Percentiles rank a stretch among this genome's conserved stretches.
Conservation (phyloP, 2,113 vertebrate genomes). For the Pyxicephalus adspersus region DNA sequence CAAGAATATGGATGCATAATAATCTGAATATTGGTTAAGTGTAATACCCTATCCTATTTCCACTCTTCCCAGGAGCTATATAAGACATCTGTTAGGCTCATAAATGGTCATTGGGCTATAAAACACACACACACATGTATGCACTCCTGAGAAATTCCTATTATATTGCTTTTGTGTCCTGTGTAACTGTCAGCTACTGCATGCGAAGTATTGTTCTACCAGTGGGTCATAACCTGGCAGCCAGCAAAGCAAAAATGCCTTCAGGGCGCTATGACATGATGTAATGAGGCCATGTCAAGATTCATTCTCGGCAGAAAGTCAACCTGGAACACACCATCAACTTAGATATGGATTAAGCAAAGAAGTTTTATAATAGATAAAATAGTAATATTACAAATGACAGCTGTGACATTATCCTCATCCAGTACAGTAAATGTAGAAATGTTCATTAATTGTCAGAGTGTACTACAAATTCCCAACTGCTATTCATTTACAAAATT, state of each 20-base stretch:
- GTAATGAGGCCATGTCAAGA: slow-evolving; percentile 38
- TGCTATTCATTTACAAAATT: no score
- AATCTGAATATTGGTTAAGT: no score
- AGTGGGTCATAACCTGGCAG: slow-evolving; percentile 23
- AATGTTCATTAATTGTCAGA: no score
- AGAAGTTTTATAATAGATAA: slow-evolving; percentile 5
- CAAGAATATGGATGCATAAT: no score
- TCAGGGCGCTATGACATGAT: slow-evolving; percentile 40
- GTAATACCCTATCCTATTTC: no score
- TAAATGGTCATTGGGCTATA: neutral
- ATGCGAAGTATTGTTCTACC: slow-evolving; percentile 33
- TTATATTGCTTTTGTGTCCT: neutral
- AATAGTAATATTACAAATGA: neutral
- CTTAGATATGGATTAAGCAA: slow-evolving; percentile 46
- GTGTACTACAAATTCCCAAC: no score
- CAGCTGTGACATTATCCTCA: neutral
- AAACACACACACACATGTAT: neutral
- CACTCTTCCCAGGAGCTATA: no score
- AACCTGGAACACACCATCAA: slow-evolving; percentile 56
- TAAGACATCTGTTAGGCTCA: no score
- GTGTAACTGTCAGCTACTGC: neutral
- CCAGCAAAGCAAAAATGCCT: slow-evolving; percentile 53
- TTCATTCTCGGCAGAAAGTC: slow-evolving; percentile 38
- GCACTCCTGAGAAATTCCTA: neutral
- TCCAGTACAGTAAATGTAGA: no score